Base-by-base conservation (phyloP, 2,113 vertebrate species). In the Sclerurus mexicanus region DNA sequence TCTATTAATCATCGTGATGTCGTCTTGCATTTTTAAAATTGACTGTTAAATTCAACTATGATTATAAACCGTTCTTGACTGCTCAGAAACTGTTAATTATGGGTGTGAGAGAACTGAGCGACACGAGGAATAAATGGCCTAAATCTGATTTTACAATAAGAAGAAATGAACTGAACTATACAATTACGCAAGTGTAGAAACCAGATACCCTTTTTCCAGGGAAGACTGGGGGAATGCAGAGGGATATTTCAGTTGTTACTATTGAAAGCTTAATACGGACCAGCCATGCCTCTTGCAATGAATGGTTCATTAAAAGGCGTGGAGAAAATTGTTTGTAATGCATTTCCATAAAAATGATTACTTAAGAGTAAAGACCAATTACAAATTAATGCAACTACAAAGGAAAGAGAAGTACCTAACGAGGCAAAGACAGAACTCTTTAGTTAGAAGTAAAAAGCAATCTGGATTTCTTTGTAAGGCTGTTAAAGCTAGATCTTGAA, bases 71-170 rank as follows among this genome's bases (percentile, higher is more conserved):
- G 46, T 6, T 85, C 88, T 93, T 78, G 78, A 92, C 71, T 90
- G 67, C 68, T 88, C 63, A 84, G 76, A 84, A 93, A 74, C 42
- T 82, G 59, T 72, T 95, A 90, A 88, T 93, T 92, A 88, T 12
- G 44, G 55, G 30, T 74, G 67, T 64, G 39, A 85, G 71, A 76
- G 53, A 86, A 85, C 59, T 35, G 42, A 86, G 67, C 55, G 85
- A 83, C 55, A 39, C 19, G 64, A 74, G 44, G 44, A 91, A 67
- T 71, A 74, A 96, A 85, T 64, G 37, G 62, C 37, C 62, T 72
- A 71, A 91, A 74, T 71, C 52, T 76, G 78, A 76, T 79, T 81
- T 80, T 91, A 59, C 74, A 93, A 68, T 82, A 87, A 62, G 40
- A 85, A 72, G 64, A 94, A 92, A 91, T 75, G 27, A 90, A 78